These are phyloP conservation scores for Hylaea fasciaria DNA, from an alignment of 2,888 invertebrate genomes.

Conservation along the genomic window DNA sequence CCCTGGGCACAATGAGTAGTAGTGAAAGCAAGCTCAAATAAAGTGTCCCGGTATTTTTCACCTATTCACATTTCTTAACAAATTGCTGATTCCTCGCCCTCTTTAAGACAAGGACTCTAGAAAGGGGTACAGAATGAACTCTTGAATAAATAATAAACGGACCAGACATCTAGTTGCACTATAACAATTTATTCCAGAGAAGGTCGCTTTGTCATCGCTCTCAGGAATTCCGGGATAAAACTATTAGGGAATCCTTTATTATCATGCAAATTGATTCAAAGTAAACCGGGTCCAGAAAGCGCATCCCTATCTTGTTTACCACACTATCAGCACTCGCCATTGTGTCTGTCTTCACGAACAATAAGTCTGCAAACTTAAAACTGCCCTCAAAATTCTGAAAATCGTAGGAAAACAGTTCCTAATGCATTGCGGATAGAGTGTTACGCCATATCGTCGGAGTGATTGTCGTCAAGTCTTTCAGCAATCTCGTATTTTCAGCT, in stretches of 20 bases:
- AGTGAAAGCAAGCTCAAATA: too few relatives aligned
- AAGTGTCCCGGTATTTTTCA: not conserved
- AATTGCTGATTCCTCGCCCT: slow-evolving; percentile 15
- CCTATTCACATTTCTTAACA: slow-evolving; percentile 10
- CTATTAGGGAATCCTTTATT: slow-evolving; percentile 42
- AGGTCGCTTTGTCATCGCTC: slow-evolving; percentile 26
- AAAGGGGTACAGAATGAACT: slow-evolving; percentile 21
- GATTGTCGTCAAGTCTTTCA: slow-evolving; percentile 24
- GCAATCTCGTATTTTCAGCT: slow-evolving; percentile 33
- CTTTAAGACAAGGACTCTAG: slow-evolving; percentile 8
- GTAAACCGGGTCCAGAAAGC: slow-evolving; percentile 45
- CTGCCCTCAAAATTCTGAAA: not conserved
- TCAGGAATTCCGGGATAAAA: slow-evolving; percentile 21
- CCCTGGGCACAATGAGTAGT: too few relatives aligned
- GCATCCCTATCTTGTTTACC: slow-evolving; percentile 52
- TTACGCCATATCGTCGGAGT: slow-evolving; percentile 3
- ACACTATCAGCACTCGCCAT: slow-evolving; percentile 51
- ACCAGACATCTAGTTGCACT: slow-evolving; percentile 12
- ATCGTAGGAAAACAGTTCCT: slow-evolving; percentile 30
- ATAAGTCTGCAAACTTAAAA: slow-evolving; percentile 41
- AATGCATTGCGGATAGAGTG: slow-evolving; percentile 17
- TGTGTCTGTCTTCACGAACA: slow-evolving; percentile 53
- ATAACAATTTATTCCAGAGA: slow-evolving; percentile 19
- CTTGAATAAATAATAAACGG: slow-evolving; percentile 26
- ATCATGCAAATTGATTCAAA: slow-evolving; percentile 50